Percentiles rank a stretch among this genome's conserved stretches.
These are phyloP conservation scores for Dichetophora obliterata DNA, from an alignment of 2,888 invertebrate species.

Conservation along the genomic window DNA sequence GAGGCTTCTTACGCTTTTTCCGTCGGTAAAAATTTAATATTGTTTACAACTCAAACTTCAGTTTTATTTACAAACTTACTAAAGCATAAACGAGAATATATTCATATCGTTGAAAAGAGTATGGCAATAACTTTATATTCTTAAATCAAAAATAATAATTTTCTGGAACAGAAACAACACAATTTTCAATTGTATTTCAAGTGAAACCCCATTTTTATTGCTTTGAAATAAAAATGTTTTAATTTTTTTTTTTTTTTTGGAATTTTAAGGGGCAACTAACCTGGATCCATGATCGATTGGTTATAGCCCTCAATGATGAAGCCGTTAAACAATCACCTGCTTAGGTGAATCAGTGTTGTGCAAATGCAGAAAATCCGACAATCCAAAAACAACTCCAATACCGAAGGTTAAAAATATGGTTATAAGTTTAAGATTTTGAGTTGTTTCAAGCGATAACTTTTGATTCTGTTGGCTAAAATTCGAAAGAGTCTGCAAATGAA, in stretches of 20 bases:
- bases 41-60: too few species aligned
- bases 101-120: too few species aligned
- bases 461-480: neutral
- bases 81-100: too few species aligned
- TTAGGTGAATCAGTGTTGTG: neutral
- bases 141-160: too few species aligned
- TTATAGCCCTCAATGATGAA: conserved; percentile 50
- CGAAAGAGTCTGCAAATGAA: neutral
- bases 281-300: conserved; percentile 51
- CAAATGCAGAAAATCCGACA: neutral
- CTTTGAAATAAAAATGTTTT: too few species aligned
- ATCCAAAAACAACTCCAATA: neutral
- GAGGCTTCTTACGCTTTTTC: too few species aligned
- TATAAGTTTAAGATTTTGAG: neutral
- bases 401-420: neutral
- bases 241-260: neutral
- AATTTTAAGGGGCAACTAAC: conserved; percentile 37
- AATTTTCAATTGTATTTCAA: too few species aligned
- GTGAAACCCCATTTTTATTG: too few species aligned
- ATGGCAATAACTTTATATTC: too few species aligned
- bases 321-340: conserved; percentile 39
- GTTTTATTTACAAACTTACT: too few species aligned
- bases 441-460: neutral
- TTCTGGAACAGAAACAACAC: too few species aligned
- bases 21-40: too few species aligned